Evolutionary conservation across 2,888 invertebrate species (phyloP).

Genomic region (Zygaena filipendulae): DNA sequence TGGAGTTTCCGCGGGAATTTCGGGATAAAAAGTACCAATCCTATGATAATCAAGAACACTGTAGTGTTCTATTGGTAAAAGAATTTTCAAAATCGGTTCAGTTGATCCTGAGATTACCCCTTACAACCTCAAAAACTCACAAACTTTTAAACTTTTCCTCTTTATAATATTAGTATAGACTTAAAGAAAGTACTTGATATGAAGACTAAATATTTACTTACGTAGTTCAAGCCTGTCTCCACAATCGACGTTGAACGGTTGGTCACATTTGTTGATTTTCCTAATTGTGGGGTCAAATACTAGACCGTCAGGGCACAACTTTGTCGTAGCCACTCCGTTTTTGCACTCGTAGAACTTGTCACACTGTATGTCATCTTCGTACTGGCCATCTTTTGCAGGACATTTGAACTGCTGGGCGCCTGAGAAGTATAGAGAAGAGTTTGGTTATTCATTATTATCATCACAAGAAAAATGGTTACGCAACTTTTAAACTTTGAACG

Average conservation of each 20-base stretch:
- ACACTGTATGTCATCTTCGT: conserved; percentile 82
- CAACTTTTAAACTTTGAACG: too few relatives aligned
- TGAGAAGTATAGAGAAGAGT: conserved; percentile 11
- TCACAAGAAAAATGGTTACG: neutral
- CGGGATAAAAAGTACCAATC: too few relatives aligned
- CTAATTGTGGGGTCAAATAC: conserved; percentile 88
- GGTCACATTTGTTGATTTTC: conserved; percentile 92
- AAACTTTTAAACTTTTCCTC: too few relatives aligned
- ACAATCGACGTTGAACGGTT: conserved; percentile 92
- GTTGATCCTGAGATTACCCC: too few relatives aligned
- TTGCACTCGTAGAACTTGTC: conserved; percentile 87
- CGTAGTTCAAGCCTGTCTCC: conserved; percentile 88
- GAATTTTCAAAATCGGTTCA: too few relatives aligned
- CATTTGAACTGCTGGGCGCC: conserved; percentile 78
- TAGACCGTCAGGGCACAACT: conserved; percentile 88
- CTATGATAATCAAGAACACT: too few relatives aligned
- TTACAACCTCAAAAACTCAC: too few relatives aligned
- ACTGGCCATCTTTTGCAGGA: conserved; percentile 82
- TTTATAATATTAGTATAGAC: too few relatives aligned
- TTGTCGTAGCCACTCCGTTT: conserved; percentile 77
- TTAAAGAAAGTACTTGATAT: too few relatives aligned
- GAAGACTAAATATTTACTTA: conserved; percentile 68
- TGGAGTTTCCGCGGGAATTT: too few relatives aligned
- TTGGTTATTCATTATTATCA: neutral
- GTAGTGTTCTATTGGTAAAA: too few relatives aligned